Conservation (phyloP, 1,140 invertebrate species). For the Dolichoris vasculosae region DNA sequence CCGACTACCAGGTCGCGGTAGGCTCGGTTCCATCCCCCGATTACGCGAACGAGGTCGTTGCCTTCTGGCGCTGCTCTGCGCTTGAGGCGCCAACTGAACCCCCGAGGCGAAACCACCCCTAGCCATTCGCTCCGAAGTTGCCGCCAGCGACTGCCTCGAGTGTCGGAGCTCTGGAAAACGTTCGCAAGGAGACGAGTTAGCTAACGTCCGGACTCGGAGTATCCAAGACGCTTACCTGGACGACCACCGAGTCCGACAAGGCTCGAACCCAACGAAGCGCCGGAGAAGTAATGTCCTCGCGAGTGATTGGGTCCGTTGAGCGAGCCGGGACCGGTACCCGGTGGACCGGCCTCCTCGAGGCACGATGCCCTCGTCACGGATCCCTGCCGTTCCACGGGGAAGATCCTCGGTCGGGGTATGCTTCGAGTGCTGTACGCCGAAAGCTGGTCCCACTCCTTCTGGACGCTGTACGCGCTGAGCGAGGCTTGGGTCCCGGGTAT, state of each 20-base stretch:
- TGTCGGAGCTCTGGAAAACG: conserved; percentile 82
- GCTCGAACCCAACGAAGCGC: conserved; percentile 39
- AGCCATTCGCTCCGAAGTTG: conserved; percentile 85
- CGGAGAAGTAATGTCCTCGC: conserved; percentile 40
- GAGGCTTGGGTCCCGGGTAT: conserved; percentile 86
- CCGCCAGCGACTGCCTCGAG: conserved; percentile 86
- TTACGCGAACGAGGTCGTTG: conserved; percentile 78
- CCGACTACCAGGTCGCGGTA: conserved; percentile 77
- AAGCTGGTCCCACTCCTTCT: conserved; percentile 94
- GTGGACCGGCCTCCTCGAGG: conserved; percentile 78
- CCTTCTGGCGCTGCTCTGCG: conserved; percentile 78
- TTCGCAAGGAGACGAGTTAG: neutral
- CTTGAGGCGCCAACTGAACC: conserved; percentile 68
- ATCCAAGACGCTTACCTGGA: conserved; percentile 29
- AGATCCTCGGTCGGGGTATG: conserved; percentile 89
- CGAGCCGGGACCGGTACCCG: neutral
- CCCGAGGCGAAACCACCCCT: conserved; percentile 78
- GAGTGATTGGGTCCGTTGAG: conserved; percentile 7
- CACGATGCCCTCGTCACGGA: conserved; percentile 78
- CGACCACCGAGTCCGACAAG: conserved; percentile 42
- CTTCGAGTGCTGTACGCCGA: conserved; percentile 93
- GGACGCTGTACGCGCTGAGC: conserved; percentile 85
- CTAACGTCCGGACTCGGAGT: no score
- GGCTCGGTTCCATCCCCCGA: conserved; percentile 69
- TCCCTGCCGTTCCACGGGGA: conserved; percentile 82